Evolutionary conservation across 2,888 invertebrate species (phyloP), one percentile per base, ranked within the genome.

Genomic region (Drosophila flavopinicola): DNA sequence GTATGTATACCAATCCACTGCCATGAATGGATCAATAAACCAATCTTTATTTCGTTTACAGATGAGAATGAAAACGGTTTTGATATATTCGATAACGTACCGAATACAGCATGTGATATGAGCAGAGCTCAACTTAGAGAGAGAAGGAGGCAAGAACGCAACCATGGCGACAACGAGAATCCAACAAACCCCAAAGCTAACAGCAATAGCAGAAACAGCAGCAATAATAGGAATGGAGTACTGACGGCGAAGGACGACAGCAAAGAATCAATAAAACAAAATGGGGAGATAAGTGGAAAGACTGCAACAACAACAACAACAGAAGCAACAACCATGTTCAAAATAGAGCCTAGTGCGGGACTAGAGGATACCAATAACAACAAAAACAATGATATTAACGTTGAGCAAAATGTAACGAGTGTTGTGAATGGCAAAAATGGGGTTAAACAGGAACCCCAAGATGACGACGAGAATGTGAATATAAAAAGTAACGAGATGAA

Each of bases 41-140:
- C 0, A 2, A 25, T 10, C 32, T 10, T 25, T 41, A 33, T 45
- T 45, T 20, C 29, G n/a, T 17, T 88, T 89, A 2, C 78, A 93
- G 93, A 93, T 91, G 88, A 90, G 9, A 90, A 90, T 67, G 87
- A 91, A 73, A 83, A 84, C 74, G 91, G 91, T 66, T 90, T 86
- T 80, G 77, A 91, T 83, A 83, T 89, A 65, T 90, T 91, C 70
- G 80, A 78, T 68, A 88, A 87, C 77, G 84, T 88, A 71, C 89
- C 91, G 59, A 85, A 92, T 92, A 75, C 73, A 78, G 71, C 78
- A 76, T 90, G 90, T 89, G 89, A 89, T 89, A 89, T 82, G 88
- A 89, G 89, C 90, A 83, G 85, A 89, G 88, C 89, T 90, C 89
- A 87, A 72, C 68, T 57, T 71, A 85, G 74, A 69, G 78, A 76